Evolutionary conservation across 2,113 vertebrate species (phyloP).

Genomic region (Tragelaphus buxtoni): DNA sequence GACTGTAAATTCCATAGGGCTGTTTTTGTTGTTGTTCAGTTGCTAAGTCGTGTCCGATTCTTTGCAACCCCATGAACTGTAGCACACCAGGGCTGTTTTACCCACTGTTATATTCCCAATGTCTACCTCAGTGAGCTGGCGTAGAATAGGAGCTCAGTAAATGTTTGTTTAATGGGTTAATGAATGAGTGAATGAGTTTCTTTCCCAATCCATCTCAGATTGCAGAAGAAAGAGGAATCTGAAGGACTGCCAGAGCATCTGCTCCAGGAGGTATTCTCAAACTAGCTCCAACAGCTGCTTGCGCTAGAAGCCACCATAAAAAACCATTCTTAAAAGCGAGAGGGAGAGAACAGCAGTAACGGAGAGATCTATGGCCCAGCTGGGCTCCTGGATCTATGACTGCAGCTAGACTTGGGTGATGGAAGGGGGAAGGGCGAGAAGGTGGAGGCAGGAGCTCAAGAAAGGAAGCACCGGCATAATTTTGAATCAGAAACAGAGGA

Average conservation of each 20-base stretch:
- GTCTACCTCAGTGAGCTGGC: not conserved
- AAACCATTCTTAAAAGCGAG: conserved; percentile 78
- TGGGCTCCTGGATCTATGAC: conserved; percentile 19
- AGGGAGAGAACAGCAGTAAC: conserved; percentile 65
- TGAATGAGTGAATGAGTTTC: conserved; percentile 5
- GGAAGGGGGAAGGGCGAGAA: not conserved
- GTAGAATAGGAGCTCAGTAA: not conserved
- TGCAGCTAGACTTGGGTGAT: not conserved
- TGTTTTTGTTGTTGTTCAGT: not conserved
- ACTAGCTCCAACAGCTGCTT: conserved; percentile 76
- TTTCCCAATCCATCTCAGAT: not conserved
- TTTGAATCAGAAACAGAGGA: not conserved
- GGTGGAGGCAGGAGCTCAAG: not conserved
- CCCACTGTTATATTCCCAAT: not conserved
- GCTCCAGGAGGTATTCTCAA: conserved; percentile 66
- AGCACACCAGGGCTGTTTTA: not conserved
- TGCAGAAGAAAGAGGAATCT: conserved; percentile 29
- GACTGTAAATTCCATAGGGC: not conserved
- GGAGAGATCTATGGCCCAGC: conserved; percentile 60
- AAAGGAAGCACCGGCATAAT: not conserved
- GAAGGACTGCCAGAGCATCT: conserved; percentile 73
- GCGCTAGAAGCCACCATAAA: conserved; percentile 76
- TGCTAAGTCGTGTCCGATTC: rapidly evolving
- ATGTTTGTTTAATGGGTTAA: conserved; percentile 26
- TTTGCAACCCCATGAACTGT: not conserved